Percentiles rank a stretch among this genome's conserved stretches.
Evolutionary conservation across 1,140 invertebrate genomes (phyloP).

Genomic region (Spodoptera frugiperda): DNA sequence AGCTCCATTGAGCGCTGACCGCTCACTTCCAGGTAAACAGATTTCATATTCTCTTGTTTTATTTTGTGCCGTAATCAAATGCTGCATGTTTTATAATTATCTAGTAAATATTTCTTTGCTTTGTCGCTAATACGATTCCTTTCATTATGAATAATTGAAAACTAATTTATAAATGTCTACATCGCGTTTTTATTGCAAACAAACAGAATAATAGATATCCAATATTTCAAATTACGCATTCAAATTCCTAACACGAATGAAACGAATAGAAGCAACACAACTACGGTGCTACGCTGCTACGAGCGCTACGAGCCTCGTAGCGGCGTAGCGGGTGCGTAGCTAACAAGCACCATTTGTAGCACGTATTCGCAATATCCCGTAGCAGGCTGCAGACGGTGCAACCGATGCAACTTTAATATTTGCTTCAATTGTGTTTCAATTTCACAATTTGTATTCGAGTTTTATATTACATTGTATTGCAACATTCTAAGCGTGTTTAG

Average conservation of each 20-base stretch:
- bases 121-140: no score
- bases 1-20: not conserved
- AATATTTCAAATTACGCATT: constrained; percentile 28
- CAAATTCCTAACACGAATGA: constrained; percentile 30
- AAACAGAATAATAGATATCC: not conserved
- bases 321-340: constrained; percentile 35
- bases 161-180: not conserved
- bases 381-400: constrained; percentile 18
- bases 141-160: not conserved
- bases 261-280: not conserved
- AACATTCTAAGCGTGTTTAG: not conserved
- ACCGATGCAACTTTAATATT: constrained; percentile 44
- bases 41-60: not conserved
- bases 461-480: constrained; percentile 26
- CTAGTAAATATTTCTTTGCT: no score
- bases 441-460: constrained; percentile 23
- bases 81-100: no score
- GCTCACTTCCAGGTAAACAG: not conserved
- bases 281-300: not conserved
- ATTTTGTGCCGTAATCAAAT: not conserved
- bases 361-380: constrained; percentile 46
- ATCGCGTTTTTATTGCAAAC: not conserved
- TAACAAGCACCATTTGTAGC: constrained; percentile 41
- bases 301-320: constrained; percentile 12
- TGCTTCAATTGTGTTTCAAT: constrained; percentile 46